Percentiles rank a stretch among this genome's conserved stretches.
Evolutionary conservation across 2,797 vertebrate species (phyloP).

Genomic region (Microctenopoma steveboyesi): DNA sequence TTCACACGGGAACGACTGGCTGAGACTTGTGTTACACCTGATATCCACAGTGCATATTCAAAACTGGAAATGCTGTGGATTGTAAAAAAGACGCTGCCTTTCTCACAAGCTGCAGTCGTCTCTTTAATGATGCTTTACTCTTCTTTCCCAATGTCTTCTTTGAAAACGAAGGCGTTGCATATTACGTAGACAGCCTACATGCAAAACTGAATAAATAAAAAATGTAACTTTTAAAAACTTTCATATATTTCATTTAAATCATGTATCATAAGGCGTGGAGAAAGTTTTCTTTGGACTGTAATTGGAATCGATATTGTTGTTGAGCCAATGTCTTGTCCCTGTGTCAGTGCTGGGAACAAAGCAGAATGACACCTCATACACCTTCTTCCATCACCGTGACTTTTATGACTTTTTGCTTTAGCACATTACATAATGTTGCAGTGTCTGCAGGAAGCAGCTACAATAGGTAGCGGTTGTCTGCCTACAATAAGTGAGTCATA

Average conservation of each 20-base stretch:
- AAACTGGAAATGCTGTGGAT: neutral
- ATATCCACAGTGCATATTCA: slow-evolving; percentile 13
- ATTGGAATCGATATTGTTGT: neutral
- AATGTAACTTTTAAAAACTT: neutral
- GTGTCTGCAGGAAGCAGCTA: slow-evolving; percentile 23
- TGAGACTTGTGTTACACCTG: slow-evolving; percentile 10
- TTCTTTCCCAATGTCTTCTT: slow-evolving; percentile 85
- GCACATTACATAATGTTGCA: slow-evolving; percentile 21
- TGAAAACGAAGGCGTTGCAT: slow-evolving; percentile 45
- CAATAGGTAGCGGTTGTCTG: slow-evolving; percentile 29
- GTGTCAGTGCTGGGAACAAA: neutral
- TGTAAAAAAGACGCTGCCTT: neutral
- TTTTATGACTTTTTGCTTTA: slow-evolving; percentile 14
- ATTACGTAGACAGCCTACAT: neutral
- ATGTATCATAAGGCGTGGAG: neutral
- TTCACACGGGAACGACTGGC: slow-evolving; percentile 2
- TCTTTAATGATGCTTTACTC: slow-evolving; percentile 83
- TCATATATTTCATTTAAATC: neutral
- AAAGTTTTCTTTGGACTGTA: neutral
- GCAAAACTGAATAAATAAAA: too few species aligned
- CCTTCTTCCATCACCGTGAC: slow-evolving; percentile 20
- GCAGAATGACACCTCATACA: neutral
- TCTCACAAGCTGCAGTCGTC: slow-evolving; percentile 84
- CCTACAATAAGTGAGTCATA: slow-evolving; percentile 61
- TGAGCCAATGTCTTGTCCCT: neutral